A percentile compares a stretch with the other conserved stretches of the same genome.
These are phyloP conservation scores for Rhogogaster chlorosoma DNA, from an alignment of 2,888 invertebrate genomes.

Conservation along the genomic window DNA sequence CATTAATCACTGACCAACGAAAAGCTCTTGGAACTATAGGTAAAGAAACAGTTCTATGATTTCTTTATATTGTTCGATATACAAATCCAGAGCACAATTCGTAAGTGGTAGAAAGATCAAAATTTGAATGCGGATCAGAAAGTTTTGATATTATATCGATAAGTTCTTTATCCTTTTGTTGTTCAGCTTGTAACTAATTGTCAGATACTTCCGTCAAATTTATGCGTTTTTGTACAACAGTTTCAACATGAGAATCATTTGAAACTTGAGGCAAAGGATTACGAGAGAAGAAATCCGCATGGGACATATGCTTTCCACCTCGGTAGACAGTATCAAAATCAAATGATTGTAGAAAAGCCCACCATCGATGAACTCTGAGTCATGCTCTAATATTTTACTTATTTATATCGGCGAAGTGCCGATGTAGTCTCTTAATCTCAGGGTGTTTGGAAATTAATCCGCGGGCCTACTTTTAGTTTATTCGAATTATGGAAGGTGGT, in stretches of 20 bases:
- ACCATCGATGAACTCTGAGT: too few relatives aligned
- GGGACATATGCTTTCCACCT: slow-evolving; percentile 41
- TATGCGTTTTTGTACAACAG: slow-evolving; percentile 9
- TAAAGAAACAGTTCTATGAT: slow-evolving; percentile 49
- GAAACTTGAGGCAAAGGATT: slow-evolving; percentile 37
- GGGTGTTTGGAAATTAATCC: too few relatives aligned
- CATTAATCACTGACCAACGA: slow-evolving; percentile 53
- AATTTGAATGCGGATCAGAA: not conserved
- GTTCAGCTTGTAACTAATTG: slow-evolving; percentile 57
- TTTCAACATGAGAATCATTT: not conserved
- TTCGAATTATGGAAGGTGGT: too few relatives aligned
- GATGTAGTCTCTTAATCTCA: too few relatives aligned
- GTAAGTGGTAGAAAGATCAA: slow-evolving; percentile 44
- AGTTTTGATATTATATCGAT: slow-evolving; percentile 47
- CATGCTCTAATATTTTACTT: too few relatives aligned
- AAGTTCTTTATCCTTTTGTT: slow-evolving; percentile 54
- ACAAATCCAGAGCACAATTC: slow-evolving; percentile 53
- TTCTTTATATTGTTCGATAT: slow-evolving; percentile 59
- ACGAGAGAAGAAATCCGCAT: slow-evolving; percentile 56
- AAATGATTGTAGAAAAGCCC: too few relatives aligned
- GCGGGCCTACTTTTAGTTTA: too few relatives aligned
- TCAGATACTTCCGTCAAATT: slow-evolving; percentile 40
- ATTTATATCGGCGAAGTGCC: too few relatives aligned
- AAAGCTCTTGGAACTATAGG: slow-evolving; percentile 53
- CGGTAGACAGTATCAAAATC: too few relatives aligned